A percentile compares a stretch with the other conserved stretches of the same genome.
Conservation (phyloP, 2,888 invertebrate genomes). For the Leistus spinibarbis region DNA sequence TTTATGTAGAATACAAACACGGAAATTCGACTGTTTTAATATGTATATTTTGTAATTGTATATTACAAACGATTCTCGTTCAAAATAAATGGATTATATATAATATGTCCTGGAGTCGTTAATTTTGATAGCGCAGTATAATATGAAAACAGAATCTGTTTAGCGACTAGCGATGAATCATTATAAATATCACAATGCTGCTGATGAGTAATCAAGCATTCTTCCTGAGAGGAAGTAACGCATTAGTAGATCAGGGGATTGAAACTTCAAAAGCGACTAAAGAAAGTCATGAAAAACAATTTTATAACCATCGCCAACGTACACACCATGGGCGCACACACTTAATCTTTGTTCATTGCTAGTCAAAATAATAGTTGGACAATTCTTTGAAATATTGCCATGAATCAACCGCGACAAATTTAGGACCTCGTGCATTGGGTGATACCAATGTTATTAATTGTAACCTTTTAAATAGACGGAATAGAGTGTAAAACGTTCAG, state of each 20-base stretch:
- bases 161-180: no score
- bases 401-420: no score
- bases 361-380: no score
- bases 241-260: neutral
- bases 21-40: no score
- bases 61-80: neutral
- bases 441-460: no score
- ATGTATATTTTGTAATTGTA: neutral
- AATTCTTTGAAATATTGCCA: no score
- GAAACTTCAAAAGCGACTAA: neutral
- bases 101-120: neutral
- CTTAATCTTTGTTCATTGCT: no score
- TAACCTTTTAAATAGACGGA: no score
- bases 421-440: no score
- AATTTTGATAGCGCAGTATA: neutral
- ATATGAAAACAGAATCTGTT: neutral
- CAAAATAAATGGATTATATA: neutral
- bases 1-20: no score
- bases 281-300: neutral
- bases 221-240: neutral
- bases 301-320: neutral
- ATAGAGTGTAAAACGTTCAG: no score
- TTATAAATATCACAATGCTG: neutral
- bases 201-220: neutral
- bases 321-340: neutral